phyloP scores from a whole-genome alignment of 2,113 vertebrate species.

The Gymnobelideus leadbeateri region DNA sequence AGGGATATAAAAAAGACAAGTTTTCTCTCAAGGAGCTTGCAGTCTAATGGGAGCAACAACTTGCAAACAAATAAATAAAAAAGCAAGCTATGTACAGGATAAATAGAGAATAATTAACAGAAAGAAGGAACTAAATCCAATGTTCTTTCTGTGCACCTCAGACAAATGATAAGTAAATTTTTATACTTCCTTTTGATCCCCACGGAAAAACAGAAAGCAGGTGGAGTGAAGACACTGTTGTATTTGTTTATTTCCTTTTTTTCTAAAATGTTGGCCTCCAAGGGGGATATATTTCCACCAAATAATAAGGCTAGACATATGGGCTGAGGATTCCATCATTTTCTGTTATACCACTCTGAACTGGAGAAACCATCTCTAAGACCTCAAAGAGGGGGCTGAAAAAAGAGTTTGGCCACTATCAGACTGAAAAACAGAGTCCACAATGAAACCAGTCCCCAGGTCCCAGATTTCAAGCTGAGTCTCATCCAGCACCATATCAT shows the following conservation, averaged over 20 bases:
- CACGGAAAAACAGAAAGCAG: not conserved
- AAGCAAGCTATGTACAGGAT: not conserved
- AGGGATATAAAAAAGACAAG: not conserved
- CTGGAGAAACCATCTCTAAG: not conserved
- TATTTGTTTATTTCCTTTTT: not conserved
- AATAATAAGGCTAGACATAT: constrained; percentile 65
- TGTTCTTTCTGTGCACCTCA: not conserved
- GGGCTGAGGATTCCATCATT: constrained; percentile 9
- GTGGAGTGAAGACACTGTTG: not conserved
- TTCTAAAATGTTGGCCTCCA: constrained; percentile 21
- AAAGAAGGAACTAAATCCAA: not conserved
- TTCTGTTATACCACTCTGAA: not conserved
- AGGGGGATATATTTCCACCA: constrained; percentile 53
- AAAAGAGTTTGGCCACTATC: not conserved
- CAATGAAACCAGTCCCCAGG: not conserved
- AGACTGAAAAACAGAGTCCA: not conserved
- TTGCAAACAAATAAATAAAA: not conserved
- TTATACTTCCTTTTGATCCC: not conserved
- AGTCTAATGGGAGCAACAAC: not conserved
- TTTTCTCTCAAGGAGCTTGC: not conserved
- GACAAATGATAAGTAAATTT: not conserved
- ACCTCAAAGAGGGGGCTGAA: not conserved
- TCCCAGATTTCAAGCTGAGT: not conserved
- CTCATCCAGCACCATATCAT: not conserved
- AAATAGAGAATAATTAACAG: not conserved